These are phyloP conservation scores for Heliconius aoede DNA, from an alignment of 2,888 invertebrate genomes.

Conservation along the genomic window DNA sequence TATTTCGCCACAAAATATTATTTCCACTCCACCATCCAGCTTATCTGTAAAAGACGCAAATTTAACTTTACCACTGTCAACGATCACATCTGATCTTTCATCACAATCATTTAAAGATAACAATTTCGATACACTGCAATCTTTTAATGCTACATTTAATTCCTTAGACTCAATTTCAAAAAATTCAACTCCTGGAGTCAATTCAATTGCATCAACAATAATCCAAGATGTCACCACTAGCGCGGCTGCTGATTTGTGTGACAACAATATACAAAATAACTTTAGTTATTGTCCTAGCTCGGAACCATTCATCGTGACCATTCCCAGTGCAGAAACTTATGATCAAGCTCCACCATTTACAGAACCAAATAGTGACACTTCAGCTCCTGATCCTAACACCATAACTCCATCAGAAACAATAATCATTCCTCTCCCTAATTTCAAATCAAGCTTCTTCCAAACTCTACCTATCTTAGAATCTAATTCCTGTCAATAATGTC, in stretches of 20 bases:
- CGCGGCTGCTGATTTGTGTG: background rate
- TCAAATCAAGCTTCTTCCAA: background rate
- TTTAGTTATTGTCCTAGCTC: background rate
- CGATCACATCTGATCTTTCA: background rate
- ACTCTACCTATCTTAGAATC: background rate
- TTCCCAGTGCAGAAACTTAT: background rate
- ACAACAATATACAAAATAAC: background rate
- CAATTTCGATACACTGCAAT: background rate
- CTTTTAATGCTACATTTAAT: background rate
- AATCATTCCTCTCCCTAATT: slow-evolving; percentile 8
- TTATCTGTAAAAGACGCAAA: background rate
- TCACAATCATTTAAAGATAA: background rate
- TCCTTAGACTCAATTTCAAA: background rate
- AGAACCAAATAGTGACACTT: background rate
- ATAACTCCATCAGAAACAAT: background rate
- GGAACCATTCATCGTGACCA: background rate
- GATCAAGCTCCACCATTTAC: background rate
- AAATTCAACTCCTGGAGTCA: background rate
- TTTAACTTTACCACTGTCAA: background rate
- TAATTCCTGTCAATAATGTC: background rate
- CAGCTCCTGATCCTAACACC: background rate
- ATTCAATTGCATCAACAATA: background rate
- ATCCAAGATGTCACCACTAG: background rate
- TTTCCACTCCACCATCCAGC: background rate
- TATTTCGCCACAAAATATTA: background rate